phyloP scores from a whole-genome alignment of 2,888 invertebrate genomes.

The Cosmia pyralina region DNA sequence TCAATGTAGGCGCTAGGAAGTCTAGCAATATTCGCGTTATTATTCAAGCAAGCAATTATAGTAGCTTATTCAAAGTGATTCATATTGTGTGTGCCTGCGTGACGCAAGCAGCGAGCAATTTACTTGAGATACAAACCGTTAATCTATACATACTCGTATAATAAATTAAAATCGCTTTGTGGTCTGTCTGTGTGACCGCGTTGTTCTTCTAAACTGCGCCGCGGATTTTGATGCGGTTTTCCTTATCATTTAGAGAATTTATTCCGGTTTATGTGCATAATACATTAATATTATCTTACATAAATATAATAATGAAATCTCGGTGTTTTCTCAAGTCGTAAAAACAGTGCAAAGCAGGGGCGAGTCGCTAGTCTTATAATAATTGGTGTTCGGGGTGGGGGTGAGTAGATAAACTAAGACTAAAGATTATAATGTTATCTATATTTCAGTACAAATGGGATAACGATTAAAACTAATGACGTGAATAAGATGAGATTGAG shows the following conservation, averaged over 20 bases:
- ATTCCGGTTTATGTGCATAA: background rate
- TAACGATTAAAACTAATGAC: too few species aligned
- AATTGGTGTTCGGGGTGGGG: too few species aligned
- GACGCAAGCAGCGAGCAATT: constrained; percentile 9
- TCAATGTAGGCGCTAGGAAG: constrained; percentile 28
- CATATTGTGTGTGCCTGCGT: background rate
- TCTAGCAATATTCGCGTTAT: constrained; percentile 4
- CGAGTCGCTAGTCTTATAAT: background rate
- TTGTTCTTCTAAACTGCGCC: background rate
- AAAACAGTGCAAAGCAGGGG: background rate
- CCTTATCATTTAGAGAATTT: background rate
- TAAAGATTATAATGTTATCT: too few species aligned
- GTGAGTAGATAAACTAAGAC: too few species aligned
- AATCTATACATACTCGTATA: background rate
- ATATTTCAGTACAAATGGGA: too few species aligned
- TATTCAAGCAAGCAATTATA: background rate
- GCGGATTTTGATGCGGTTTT: background rate
- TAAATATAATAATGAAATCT: background rate
- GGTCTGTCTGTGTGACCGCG: background rate
- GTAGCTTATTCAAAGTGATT: constrained; percentile 8
- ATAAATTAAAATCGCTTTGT: background rate
- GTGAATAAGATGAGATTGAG: too few species aligned
- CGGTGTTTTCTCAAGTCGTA: background rate
- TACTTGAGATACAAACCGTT: background rate
- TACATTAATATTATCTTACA: too few species aligned